phyloP scores from a whole-genome alignment of 2,888 invertebrate genomes.

The Rhopalosiphum nymphaeae region DNA sequence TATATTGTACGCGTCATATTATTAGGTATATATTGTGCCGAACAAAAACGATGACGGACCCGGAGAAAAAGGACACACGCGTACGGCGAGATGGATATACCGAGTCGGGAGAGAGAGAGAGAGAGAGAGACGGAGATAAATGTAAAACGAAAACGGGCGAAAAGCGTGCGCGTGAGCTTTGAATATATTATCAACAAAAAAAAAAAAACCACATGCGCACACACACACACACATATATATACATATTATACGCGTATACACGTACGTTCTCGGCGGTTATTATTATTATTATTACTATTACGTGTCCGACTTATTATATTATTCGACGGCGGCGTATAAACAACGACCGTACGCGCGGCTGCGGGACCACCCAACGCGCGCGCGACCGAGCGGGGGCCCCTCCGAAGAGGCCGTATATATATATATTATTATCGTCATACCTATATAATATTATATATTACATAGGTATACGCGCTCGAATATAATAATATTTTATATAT shows the following conservation, averaged over 20 bases:
- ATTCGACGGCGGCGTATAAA: slow-evolving; percentile 50
- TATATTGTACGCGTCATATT: slow-evolving; percentile 1
- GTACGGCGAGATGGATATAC: background rate
- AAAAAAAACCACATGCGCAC: background rate
- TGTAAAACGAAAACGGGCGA: slow-evolving; percentile 49
- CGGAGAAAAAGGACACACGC: slow-evolving; percentile 4
- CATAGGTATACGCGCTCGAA: background rate
- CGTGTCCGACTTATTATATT: slow-evolving; percentile 50
- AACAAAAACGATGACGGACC: background rate
- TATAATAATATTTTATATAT: slow-evolving; percentile 35
- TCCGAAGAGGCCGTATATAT: background rate
- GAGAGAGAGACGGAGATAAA: background rate
- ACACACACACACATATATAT: background rate
- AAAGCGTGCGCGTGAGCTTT: slow-evolving; percentile 64
- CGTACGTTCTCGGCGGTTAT: slow-evolving; percentile 8
- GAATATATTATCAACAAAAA: slow-evolving; percentile 26
- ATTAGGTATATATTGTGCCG: background rate
- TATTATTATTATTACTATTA: slow-evolving; percentile 14
- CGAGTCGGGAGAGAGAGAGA: background rate
- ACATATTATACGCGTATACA: background rate
- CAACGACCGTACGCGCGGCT: slow-evolving; percentile 36
- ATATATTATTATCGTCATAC: background rate
- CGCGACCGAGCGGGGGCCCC: slow-evolving; percentile 29
- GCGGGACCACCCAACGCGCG: slow-evolving; percentile 58
- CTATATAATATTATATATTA: slow-evolving; percentile 2